Percentiles rank a stretch among this genome's conserved stretches.
Conservation (phyloP, 2,888 invertebrate genomes). For the Apoda limacodes region DNA sequence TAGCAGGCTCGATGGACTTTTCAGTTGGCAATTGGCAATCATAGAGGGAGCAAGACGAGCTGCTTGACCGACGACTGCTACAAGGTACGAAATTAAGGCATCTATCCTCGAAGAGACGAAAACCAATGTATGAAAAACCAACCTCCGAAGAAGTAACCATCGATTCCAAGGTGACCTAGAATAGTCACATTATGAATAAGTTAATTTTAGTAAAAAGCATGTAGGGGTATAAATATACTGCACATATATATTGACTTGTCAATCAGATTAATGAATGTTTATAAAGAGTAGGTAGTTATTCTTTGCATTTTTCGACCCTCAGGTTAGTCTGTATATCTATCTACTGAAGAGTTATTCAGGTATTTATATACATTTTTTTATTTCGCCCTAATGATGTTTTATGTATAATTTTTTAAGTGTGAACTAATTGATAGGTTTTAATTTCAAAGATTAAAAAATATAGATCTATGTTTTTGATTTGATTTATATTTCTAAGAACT, state of each 20-base stretch:
- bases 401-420: too few relatives aligned
- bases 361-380: slow-evolving; percentile 59
- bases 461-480: too few relatives aligned
- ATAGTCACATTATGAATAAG: slow-evolving; percentile 30
- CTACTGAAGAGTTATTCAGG: slow-evolving; percentile 63
- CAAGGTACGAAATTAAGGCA: slow-evolving; percentile 59
- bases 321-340: slow-evolving; percentile 47
- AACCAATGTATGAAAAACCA: too few relatives aligned
- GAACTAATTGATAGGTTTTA: too few relatives aligned
- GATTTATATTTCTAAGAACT: too few relatives aligned
- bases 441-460: too few relatives aligned
- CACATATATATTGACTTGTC: slow-evolving; percentile 38
- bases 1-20: slow-evolving; percentile 65
- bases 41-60: slow-evolving; percentile 26
- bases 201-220: slow-evolving; percentile 12
- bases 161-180: slow-evolving; percentile 62
- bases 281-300: slow-evolving; percentile 50
- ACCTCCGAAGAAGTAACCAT: slow-evolving; percentile 22
- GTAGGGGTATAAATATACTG: slow-evolving; percentile 45
- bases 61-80: slow-evolving; percentile 25
- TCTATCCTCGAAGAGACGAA: slow-evolving; percentile 7
- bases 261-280: too few relatives aligned
- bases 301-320: slow-evolving; percentile 42
- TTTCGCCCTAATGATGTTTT: too few relatives aligned
- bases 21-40: slow-evolving; percentile 52